Evolutionary conservation across 2,888 invertebrate genomes (phyloP).

Genomic region (Dendrolimus houi): DNA sequence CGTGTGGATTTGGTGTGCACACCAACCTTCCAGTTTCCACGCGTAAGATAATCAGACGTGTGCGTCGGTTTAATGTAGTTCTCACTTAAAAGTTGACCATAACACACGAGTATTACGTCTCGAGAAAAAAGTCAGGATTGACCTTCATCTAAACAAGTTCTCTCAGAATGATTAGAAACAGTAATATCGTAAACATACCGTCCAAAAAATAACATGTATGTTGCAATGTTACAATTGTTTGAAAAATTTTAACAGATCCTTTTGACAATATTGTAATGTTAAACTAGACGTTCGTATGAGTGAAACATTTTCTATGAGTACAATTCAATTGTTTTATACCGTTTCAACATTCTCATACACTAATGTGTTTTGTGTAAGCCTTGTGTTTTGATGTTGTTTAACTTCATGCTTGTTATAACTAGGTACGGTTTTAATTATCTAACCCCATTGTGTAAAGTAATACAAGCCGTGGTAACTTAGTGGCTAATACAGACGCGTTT

Average conservation of each 20-base stretch:
- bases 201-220: background rate
- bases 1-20: no score
- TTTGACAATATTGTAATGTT: background rate
- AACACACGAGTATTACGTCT: no score
- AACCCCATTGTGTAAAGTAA: background rate
- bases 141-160: no score
- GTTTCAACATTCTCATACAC: background rate
- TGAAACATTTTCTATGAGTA: background rate
- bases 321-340: background rate
- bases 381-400: background rate
- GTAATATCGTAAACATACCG: no score
- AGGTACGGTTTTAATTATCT: constrained; percentile 8
- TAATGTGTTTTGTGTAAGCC: background rate
- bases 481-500: no score
- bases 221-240: background rate
- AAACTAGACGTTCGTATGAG: background rate
- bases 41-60: no score
- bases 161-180: no score
- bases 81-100: no score
- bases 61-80: no score
- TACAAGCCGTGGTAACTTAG: no score
- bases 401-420: background rate
- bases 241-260: background rate
- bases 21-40: no score
- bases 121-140: no score